Evolutionary conservation across 2,113 vertebrate genomes (phyloP).

Genomic region (Neodon shergylaensis): DNA sequence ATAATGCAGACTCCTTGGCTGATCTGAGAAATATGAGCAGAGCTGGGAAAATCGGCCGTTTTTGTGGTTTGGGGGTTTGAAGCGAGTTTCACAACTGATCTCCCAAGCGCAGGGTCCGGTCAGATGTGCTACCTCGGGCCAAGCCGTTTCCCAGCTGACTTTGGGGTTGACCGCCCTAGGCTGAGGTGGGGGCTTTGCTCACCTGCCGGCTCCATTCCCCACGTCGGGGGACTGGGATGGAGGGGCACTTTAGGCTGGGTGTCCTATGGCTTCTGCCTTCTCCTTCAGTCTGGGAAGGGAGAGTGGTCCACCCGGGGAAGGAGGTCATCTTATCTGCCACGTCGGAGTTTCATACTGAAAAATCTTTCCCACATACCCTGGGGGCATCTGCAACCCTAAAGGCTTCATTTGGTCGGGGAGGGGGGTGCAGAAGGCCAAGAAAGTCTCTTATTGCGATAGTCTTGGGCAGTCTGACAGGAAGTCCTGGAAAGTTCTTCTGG

Average conservation of each 20-base stretch:
- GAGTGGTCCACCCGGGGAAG: background rate
- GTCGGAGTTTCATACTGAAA: background rate
- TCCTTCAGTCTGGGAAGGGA: background rate
- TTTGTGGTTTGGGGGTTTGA: constrained; percentile 90
- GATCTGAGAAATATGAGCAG: constrained; percentile 86
- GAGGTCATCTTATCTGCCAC: background rate
- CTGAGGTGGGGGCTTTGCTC: background rate
- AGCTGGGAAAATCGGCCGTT: constrained; percentile 88
- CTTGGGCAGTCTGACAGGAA: background rate
- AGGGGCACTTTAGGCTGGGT: background rate
- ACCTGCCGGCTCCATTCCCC: background rate
- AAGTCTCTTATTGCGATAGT: background rate
- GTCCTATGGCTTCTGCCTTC: constrained; percentile 13
- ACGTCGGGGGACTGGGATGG: background rate
- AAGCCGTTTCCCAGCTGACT: constrained; percentile 83
- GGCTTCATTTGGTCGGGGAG: background rate
- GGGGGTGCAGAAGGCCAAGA: background rate
- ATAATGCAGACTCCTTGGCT: constrained; percentile 83
- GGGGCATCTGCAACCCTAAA: background rate
- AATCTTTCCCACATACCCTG: background rate
- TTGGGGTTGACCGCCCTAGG: constrained; percentile 61
- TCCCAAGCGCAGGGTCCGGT: constrained; percentile 86
- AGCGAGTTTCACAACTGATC: constrained; percentile 90
- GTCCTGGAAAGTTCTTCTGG: background rate
- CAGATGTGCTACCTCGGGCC: constrained; percentile 78